Base-by-base conservation (phyloP, 2,113 vertebrate species). In the Reinhardtius hippoglossoides region DNA sequence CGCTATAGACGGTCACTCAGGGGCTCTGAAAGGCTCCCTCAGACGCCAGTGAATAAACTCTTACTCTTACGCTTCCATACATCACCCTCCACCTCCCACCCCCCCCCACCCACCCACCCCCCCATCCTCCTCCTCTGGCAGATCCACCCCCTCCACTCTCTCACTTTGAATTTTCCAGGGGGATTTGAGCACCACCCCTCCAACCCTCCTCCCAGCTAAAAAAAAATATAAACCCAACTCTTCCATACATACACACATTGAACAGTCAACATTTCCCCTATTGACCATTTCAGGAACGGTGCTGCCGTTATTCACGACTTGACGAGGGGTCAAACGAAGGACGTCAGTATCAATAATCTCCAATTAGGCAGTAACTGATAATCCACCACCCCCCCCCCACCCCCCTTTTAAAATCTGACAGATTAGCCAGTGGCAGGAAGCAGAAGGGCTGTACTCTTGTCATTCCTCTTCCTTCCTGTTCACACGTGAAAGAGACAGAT, bases 1-100 rank as follows among this genome's bases (percentile, higher is more conserved):
- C 95, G 94, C 97, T 97, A 97, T 95, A 97, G 96, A 96, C 95
- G 94, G 95, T 96, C 95, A 95, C 95, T 96, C 96, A 96, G 88
- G 87, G 93, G 93, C 88, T 95, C 95, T 98, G 96, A 99, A 98
- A 96, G 95, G 96, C 88, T 86, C 86, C 83, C 95, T 96, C 95
- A 96, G 96, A 97, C 96, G 89, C 95, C 95, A 95, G 94, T 98
- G 96, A 97, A 98, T 97, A 97, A 96, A 97, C 95, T 96, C 95
- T 96, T 95, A 96, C 97, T 96, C 88, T 91, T 87, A 89, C 95
- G 95, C 95, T 96, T 96, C 97, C 96, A 97, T 96, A 96, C 96
- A 96, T 91, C 85, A 92, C 87, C 81, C 96, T 95, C 95, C 94
- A 67, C 0, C 77, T 67, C 94, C 74, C 59, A 95, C 95, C 94